phyloP scores from a whole-genome alignment of 2,797 vertebrate species.

The Cottoperca gobio region DNA sequence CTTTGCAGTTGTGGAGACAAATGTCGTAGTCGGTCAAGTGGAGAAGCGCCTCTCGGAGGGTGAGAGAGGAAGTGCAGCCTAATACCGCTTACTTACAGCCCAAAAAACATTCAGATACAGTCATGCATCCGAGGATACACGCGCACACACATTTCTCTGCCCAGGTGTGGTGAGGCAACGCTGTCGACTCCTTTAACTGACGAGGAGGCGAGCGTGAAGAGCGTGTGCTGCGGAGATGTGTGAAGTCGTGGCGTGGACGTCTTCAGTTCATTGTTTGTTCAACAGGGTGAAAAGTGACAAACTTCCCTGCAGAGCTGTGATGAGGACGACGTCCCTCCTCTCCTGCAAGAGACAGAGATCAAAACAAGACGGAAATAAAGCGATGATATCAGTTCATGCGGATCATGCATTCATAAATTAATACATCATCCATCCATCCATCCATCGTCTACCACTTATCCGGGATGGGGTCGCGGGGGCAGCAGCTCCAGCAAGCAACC shows the following conservation, averaged over 20 bases:
- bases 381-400: background rate
- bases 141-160: constrained; percentile 72
- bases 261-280: constrained; percentile 74
- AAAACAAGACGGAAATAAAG: background rate
- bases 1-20: constrained; percentile 64
- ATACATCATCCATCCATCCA: no score
- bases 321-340: constrained; percentile 55
- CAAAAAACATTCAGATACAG: constrained; percentile 69
- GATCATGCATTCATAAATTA: background rate
- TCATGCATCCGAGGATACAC: constrained; percentile 63
- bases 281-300: constrained; percentile 49
- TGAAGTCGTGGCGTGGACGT: constrained; percentile 38
- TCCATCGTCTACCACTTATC: no score
- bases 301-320: constrained; percentile 58
- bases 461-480: no score
- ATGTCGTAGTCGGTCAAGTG: constrained; percentile 64
- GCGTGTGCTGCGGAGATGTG: constrained; percentile 41
- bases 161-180: constrained; percentile 59
- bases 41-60: constrained; percentile 62
- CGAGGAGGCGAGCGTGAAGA: constrained; percentile 1
- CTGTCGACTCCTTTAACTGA: constrained; percentile 36
- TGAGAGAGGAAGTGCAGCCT: constrained; percentile 55
- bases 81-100: constrained; percentile 53
- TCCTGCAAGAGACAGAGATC: constrained; percentile 58
- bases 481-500: no score